phyloP scores from a whole-genome alignment of 1,140 invertebrate species.

The Ridgeia piscesae region DNA sequence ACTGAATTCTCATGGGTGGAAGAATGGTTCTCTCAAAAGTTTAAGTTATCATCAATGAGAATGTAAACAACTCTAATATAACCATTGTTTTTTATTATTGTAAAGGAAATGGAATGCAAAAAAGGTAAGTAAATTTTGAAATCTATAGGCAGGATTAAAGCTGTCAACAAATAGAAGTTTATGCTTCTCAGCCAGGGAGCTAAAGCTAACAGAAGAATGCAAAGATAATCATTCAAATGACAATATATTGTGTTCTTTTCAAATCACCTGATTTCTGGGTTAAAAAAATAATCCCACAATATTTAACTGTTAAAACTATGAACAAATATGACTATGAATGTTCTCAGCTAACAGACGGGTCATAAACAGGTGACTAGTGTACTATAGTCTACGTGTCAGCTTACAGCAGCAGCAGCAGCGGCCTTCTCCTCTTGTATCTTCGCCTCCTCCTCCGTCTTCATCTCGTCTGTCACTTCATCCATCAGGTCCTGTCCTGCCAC shows the following conservation, averaged over 20 bases:
- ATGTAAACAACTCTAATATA: too few species aligned
- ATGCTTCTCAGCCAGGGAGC: neutral
- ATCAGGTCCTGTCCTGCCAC: neutral
- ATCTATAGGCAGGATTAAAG: too few species aligned
- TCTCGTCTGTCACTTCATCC: neutral
- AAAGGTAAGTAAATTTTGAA: too few species aligned
- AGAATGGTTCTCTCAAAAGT: too few species aligned
- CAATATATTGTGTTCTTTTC: neutral
- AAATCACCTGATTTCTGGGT: neutral
- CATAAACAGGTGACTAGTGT: neutral
- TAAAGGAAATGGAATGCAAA: too few species aligned
- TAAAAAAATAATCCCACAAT: neutral
- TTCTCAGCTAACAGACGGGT: neutral
- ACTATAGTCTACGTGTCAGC: neutral
- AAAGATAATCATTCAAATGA: neutral
- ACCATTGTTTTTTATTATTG: too few species aligned
- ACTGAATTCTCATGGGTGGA: too few species aligned
- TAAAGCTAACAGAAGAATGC: neutral
- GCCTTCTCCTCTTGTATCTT: conserved; percentile 13
- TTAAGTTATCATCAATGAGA: too few species aligned
- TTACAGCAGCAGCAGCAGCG: neutral
- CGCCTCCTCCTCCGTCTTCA: conserved; percentile 6
- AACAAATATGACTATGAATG: neutral
- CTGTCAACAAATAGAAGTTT: neutral
- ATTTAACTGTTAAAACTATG: neutral